Evolutionary conservation across 2,888 invertebrate species (phyloP), one percentile per base, ranked within the genome.

Genomic region (Hypercompe scribonia): DNA sequence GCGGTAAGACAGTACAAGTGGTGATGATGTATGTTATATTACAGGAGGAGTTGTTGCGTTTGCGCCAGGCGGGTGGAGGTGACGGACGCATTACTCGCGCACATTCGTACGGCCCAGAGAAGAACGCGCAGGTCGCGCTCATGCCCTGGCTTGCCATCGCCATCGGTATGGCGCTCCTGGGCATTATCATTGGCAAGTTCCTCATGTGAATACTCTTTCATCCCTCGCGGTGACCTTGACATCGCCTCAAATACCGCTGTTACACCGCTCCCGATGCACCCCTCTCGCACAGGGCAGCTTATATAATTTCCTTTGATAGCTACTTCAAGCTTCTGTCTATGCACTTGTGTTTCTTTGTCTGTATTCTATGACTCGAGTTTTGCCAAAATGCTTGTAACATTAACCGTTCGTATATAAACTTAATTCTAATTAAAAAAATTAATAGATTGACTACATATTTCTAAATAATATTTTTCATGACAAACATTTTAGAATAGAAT

Each of bases 151-250:
- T 98, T 84, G 96, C 96, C 85, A 93, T 97, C 84, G 97, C 97
- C 81, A 90, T 98, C 86, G 96, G 96, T 87, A 96, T 97, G 94
- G 97, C 97, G 84, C 90, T 98, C 82, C 91, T 98, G 90, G 97
- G 98, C 91, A 96, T 98, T 90, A 96, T 98, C 92, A 96, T 98
- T 92, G 98, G 98, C 92, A 98, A 98, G 95, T 97, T 97, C 95
- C 94, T 97, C 94, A 97, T 98, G 96, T 98, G 97, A 98, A 97
- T 96, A 90, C 82, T 76, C 84, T 68, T 76, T 75, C 87, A 85
- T 86, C 85, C 85, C 81, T 88, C 83, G 88, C 90, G 91, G 88
- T 89, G 88, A 89, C 89, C 88, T 78, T 86, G 83, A 84, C 87
- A 85, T 84, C 89, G 82, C 87, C 89, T 88, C 90, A 87, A 86